Percentiles rank a stretch among this genome's conserved stretches.
Evolutionary conservation across 2,797 vertebrate species (phyloP).

Genomic region (Chelonia mydas): DNA sequence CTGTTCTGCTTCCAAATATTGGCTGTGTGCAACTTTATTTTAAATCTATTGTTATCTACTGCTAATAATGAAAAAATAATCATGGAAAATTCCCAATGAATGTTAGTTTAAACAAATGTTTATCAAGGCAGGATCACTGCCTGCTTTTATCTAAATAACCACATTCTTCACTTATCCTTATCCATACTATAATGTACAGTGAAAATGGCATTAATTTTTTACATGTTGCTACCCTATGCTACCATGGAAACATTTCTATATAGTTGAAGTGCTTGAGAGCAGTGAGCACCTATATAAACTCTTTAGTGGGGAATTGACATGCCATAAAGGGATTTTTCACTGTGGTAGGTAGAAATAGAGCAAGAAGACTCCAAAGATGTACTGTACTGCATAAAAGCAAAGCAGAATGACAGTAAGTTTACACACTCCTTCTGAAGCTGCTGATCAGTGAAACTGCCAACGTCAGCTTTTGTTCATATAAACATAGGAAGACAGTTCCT

Average conservation of each 20-base stretch:
- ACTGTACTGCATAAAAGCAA: not conserved
- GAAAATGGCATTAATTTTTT: not conserved
- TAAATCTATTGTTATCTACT: not conserved
- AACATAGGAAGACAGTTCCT: slow-evolving; percentile 66
- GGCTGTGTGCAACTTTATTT: not conserved
- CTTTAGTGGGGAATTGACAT: not conserved
- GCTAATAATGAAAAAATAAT: not conserved
- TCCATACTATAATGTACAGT: not conserved
- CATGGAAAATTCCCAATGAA: not conserved
- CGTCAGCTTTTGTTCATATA: slow-evolving; percentile 62
- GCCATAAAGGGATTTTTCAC: not conserved
- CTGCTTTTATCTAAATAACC: rapidly evolving
- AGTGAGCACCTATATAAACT: not conserved
- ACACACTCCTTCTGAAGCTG: slow-evolving; percentile 58
- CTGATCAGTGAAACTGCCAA: slow-evolving; percentile 64
- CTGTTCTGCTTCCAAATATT: not conserved
- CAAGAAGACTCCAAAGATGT: not conserved
- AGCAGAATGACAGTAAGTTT: slow-evolving; percentile 53
- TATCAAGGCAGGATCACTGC: not conserved
- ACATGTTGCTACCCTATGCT: not conserved
- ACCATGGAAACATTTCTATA: not conserved
- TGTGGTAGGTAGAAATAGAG: not conserved
- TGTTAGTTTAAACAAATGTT: not conserved
- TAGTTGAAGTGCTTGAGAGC: not conserved
- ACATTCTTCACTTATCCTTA: not conserved